Percentiles rank a stretch among this genome's conserved stretches.
These are phyloP conservation scores for Andrena bicolor DNA, from an alignment of 2,888 invertebrate genomes.

Conservation along the genomic window DNA sequence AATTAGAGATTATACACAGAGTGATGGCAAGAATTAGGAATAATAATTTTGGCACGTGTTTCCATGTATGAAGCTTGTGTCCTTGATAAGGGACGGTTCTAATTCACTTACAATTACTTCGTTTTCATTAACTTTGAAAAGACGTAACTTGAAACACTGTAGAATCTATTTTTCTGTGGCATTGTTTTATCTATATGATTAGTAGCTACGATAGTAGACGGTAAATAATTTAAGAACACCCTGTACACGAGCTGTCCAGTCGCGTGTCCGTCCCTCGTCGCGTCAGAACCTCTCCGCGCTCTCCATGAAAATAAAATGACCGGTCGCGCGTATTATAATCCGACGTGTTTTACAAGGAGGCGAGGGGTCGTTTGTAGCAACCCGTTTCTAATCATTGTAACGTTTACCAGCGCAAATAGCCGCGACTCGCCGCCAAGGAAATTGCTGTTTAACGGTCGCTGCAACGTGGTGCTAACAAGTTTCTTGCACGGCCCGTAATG, in stretches of 20 bases:
- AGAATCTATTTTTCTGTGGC: too few species aligned
- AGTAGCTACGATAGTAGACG: too few species aligned
- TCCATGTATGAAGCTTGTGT: too few species aligned
- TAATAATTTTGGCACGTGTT: too few species aligned
- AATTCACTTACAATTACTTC: too few species aligned
- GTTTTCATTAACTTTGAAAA: too few species aligned
- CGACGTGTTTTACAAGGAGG: conserved; percentile 43
- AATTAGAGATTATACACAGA: too few species aligned
- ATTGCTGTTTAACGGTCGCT: neutral
- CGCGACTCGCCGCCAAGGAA: neutral
- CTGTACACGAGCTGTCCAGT: conserved; percentile 50
- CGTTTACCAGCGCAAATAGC: neutral
- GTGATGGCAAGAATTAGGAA: too few species aligned
- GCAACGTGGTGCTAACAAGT: conserved; percentile 1
- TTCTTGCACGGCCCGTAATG: neutral
- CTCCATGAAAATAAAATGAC: conserved; percentile 49
- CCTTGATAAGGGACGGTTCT: too few species aligned
- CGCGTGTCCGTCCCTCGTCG: conserved; percentile 44
- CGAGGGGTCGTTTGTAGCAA: neutral
- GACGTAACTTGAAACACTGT: too few species aligned
- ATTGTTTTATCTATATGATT: too few species aligned
- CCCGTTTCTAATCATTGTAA: neutral
- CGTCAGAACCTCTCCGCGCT: conserved; percentile 1
- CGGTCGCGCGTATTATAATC: conserved; percentile 59
- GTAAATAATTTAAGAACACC: too few species aligned